A percentile compares a stretch with the other conserved stretches of the same genome.
phyloP scores from a whole-genome alignment of 2,113 vertebrate species.

The Paraplagusia blochii region DNA sequence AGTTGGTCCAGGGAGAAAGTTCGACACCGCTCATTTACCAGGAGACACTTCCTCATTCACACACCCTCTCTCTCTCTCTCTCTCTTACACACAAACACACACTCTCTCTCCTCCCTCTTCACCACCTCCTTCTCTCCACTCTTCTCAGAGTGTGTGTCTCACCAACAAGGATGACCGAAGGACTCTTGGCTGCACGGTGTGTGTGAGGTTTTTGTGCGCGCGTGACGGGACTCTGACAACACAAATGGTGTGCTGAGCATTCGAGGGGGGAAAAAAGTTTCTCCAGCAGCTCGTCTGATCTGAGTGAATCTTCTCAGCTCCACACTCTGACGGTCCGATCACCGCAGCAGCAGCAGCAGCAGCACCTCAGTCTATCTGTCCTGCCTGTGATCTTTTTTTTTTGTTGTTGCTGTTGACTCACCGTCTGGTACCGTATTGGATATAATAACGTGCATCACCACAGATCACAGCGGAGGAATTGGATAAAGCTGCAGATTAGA shows the following conservation, averaged over 20 bases:
- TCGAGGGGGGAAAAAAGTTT: constrained; percentile 70
- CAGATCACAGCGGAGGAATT: constrained; percentile 28
- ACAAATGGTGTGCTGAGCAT: constrained; percentile 74
- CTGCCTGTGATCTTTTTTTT: constrained; percentile 1
- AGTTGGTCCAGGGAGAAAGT: too few species aligned
- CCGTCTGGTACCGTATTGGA: constrained; percentile 40
- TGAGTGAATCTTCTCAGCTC: constrained; percentile 38
- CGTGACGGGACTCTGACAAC: constrained; percentile 46
- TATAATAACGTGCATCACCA: constrained; percentile 15
- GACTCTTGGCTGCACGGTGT: constrained; percentile 30
- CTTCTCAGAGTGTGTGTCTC: constrained; percentile 33
- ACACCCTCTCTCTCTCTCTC: constrained; percentile 12
- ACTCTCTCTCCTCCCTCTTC: constrained; percentile 11
- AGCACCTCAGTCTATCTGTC: constrained; percentile 24
- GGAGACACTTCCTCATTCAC: too few species aligned
- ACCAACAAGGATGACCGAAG: constrained; percentile 41
- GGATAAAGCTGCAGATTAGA: constrained; percentile 17
- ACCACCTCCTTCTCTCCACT: constrained; percentile 28
- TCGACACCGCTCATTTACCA: too few species aligned
- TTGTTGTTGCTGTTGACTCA: constrained; percentile 38
- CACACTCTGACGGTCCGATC: constrained; percentile 8
- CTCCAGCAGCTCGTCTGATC: constrained; percentile 41
- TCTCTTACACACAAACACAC: constrained; percentile 25
- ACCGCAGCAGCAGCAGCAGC: constrained; percentile 19
- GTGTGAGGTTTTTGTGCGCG: constrained; percentile 18